Evolutionary conservation across 2,797 vertebrate genomes (phyloP).

Genomic region (Petrocephalus schoutedeni): DNA sequence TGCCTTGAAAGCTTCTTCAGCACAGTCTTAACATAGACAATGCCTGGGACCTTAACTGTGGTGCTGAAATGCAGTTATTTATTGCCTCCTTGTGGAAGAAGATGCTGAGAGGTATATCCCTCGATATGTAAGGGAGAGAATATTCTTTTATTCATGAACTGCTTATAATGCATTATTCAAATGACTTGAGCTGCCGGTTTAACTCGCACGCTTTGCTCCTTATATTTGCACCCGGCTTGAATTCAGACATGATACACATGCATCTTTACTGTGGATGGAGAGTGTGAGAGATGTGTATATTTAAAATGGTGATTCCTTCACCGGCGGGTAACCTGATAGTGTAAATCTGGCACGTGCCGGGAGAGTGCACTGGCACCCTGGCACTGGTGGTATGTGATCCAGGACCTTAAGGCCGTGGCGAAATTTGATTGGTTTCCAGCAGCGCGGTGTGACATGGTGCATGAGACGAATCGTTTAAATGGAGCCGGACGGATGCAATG

Average conservation of each 20-base stretch:
- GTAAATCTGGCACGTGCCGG: background rate
- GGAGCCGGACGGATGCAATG: background rate
- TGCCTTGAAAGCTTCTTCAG: background rate
- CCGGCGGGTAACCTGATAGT: background rate
- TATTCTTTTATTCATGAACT: conserved; percentile 33
- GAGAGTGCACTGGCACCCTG: background rate
- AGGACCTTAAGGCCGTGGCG: background rate
- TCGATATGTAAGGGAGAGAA: background rate
- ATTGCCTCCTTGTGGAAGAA: background rate
- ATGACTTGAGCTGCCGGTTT: conserved; percentile 24
- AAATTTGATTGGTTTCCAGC: background rate
- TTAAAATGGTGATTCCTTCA: background rate
- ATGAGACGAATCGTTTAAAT: background rate
- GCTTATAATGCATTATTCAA: conserved; percentile 38
- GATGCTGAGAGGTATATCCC: conserved; percentile 3
- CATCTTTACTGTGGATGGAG: background rate
- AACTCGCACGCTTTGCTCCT: background rate
- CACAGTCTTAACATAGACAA: background rate
- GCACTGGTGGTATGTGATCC: background rate
- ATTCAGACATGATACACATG: background rate
- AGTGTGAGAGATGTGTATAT: background rate
- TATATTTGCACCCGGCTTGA: background rate
- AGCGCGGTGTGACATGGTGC: background rate
- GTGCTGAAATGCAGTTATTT: background rate
- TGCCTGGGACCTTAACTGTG: background rate